Evolutionary conservation across 2,888 invertebrate genomes (phyloP).

Genomic region (Chymomyza fuscimana): DNA sequence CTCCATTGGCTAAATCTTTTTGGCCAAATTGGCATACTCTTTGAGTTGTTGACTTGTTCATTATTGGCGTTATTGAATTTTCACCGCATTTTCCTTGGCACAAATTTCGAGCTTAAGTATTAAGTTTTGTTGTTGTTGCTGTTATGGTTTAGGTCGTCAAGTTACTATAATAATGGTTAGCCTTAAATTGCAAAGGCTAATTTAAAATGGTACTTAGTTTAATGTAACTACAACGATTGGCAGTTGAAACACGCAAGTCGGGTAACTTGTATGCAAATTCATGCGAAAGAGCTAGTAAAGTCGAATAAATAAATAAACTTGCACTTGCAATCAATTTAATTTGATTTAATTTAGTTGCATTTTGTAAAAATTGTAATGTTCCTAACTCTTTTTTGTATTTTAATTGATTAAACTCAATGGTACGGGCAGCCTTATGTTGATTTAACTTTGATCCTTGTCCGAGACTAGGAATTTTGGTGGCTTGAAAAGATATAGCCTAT

Average conservation of each 20-base stretch:
- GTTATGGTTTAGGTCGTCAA: not conserved
- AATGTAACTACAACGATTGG: not conserved
- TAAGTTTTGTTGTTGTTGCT: not conserved
- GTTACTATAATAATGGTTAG: not conserved
- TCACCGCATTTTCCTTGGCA: not conserved
- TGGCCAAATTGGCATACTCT: not conserved
- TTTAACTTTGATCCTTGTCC: no score
- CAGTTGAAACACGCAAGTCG: not conserved
- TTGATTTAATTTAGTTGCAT: no score
- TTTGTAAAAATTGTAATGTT: no score
- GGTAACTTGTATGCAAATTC: not conserved
- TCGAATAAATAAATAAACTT: no score
- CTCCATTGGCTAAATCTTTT: not conserved
- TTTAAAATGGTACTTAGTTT: not conserved
- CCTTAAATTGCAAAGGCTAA: not conserved
- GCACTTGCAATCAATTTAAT: no score
- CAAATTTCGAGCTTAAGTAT: not conserved
- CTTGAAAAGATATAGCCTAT: no score
- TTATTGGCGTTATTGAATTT: not conserved
- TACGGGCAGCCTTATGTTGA: no score
- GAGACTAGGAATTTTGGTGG: no score
- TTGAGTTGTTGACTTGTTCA: not conserved
- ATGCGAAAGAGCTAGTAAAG: not conserved
- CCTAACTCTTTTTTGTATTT: no score
- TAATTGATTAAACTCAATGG: no score